Base-by-base conservation (phyloP, 1,140 invertebrate species). In the Adelges cooleyi region DNA sequence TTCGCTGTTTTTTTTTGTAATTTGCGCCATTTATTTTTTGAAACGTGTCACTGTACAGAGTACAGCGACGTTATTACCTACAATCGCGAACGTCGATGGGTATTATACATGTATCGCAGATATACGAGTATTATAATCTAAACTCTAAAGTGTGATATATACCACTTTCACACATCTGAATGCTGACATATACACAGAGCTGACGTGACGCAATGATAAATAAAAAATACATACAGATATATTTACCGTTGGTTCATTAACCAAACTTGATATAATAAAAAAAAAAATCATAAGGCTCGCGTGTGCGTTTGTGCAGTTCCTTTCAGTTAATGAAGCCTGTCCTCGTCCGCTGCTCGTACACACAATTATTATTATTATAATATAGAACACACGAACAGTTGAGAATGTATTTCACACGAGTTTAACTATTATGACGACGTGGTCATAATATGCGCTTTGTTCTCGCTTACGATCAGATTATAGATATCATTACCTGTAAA, bases 211-310 rank as follows among this genome's bases (percentile, higher is more conserved):
- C 23, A 62, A 62, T 46, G 2, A 17, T 48, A 17, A 17, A 20
- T 29, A 11, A 33, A 27, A 33, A 62, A 62, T 48, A n/a, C n/a
- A n/a, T n/a, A n/a, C n/a, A n/a, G n/a, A n/a, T n/a, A n/a, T n/a
- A n/a, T n/a, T n/a, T n/a, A 48, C 56, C 23, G 10, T 62, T 33
- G 17, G 42, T 62, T 62, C 53, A 44, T 59, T 59, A 59, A 59
- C 56, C 56, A 29, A 46, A 62, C 56, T 62, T 5, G 27, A 62
- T 62, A 62, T 62, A 20, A 48, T 48, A 10, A n/a, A 33, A 56
- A 13, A 33, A 33, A 33, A 33, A 33, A 33, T 33, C 18, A 42
- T 44, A 22, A 27, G 15, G 23, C 38, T n/a, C 36, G 20, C 36
- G 15, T 13, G 40, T 18, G 53, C 29, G 29, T 33, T 33, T 44